Conservation (phyloP, 2,888 invertebrate species). For the Caenorhabditis doughertyi region DNA sequence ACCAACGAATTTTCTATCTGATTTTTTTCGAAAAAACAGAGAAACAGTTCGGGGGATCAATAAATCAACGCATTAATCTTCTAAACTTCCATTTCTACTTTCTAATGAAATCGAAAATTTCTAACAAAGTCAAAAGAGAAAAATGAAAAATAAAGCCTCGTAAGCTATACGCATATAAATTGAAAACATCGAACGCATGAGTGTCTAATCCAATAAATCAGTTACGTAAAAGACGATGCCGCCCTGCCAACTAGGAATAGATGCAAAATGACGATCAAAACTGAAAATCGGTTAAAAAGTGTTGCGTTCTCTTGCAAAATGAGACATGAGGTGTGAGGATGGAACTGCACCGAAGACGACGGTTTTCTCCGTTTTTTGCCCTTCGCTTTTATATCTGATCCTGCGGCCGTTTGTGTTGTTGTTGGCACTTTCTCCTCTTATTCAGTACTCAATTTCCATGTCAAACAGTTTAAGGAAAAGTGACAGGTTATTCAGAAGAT, state of each 20-base stretch:
- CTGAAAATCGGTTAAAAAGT: conserved; percentile 55
- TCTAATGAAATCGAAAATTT: background rate
- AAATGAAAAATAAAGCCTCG: conserved; percentile 6
- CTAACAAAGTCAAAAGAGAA: conserved; percentile 1
- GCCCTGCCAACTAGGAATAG: conserved; percentile 15
- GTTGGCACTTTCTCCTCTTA: conserved; percentile 45
- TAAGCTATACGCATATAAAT: conserved; percentile 41
- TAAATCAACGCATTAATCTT: too few relatives aligned
- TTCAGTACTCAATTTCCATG: conserved; percentile 23
- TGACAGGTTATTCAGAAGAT: background rate
- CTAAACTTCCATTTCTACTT: background rate
- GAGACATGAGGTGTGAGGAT: conserved; percentile 12
- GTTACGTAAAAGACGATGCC: conserved; percentile 43
- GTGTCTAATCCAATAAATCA: conserved; percentile 56
- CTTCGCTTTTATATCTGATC: conserved; percentile 55
- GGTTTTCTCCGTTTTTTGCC: conserved; percentile 17
- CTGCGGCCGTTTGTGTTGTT: conserved; percentile 37
- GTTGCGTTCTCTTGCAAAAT: conserved; percentile 29
- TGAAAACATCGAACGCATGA: conserved; percentile 37
- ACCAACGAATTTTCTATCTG: too few relatives aligned
- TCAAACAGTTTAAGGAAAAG: conserved; percentile 47
- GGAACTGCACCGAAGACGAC: conserved; percentile 3
- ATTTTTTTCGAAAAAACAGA: too few relatives aligned
- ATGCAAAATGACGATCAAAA: conserved; percentile 40
- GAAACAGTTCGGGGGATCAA: too few relatives aligned